Evolutionary conservation across 2,888 invertebrate genomes (phyloP), one percentile per base, ranked within the genome.

Genomic region (Melipona beecheii): DNA sequence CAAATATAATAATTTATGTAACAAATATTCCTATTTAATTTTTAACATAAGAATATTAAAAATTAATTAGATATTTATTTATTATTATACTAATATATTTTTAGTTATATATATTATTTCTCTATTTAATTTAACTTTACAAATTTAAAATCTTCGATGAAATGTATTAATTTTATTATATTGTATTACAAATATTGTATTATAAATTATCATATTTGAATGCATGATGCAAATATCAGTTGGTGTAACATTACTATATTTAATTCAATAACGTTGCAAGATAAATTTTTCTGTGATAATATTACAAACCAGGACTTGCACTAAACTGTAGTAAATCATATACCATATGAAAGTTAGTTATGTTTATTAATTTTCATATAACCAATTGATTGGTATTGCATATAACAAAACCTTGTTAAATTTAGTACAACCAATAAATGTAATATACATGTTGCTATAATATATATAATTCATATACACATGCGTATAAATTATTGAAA

Each of bases 391-490:
- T 62, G 19, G 19, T 54, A 56, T 70, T 31, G 72, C 27, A 43
- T 49, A 50, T 75, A 80, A 80, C 49, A 58, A 71, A 64, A 56
- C 36, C 49, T 66, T 15, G 27, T 70, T 31, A 71, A 54, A 69
- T 66, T 74, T 58, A 69, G 83, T 83, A 85, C 75, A 85, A 85
- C 85, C 69, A 85, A 83, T 85, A 83, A 85, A 78, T 81, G 83
- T 85, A 75, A 77, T 54, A 71, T 27, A 56, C 24, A 27, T 6
- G 17, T 68, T 52, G 60, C 24, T 50, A 69, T 77, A 31, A 58
- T 50, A 62, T 65, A 66, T 54, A 58, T 69, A 74, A 70, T 54
- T 43, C 13, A 69, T 64, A 58, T 56, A 65, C 19, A 66, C 24
- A 54, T 71, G 36, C 24, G 27, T 65, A 62, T 49, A 6, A 31